These are phyloP conservation scores for Acanthurus tractus DNA, from an alignment of 2,797 vertebrate species.

Conservation along the genomic window DNA sequence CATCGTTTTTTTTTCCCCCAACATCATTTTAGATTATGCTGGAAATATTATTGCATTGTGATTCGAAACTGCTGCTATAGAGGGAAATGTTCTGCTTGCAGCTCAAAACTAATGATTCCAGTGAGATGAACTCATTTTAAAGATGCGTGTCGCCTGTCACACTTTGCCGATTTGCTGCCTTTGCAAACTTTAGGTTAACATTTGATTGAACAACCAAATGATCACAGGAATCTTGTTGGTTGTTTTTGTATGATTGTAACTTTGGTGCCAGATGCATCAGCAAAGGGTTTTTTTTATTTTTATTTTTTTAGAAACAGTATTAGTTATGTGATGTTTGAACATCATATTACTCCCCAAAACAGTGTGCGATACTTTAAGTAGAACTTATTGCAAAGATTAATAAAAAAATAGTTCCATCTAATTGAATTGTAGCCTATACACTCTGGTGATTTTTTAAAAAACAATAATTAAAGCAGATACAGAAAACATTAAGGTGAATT, in stretches of 20 bases:
- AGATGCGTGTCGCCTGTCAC: conserved; percentile 66
- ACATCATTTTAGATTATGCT: conserved; percentile 83
- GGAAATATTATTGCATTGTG: conserved; percentile 82
- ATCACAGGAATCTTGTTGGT: conserved; percentile 21
- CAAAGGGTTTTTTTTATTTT: too few species aligned
- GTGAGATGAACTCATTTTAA: conserved; percentile 73
- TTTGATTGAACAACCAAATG: conserved; percentile 21
- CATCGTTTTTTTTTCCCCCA: conserved; percentile 56
- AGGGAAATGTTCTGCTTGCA: conserved; percentile 76
- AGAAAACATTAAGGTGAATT: too few species aligned
- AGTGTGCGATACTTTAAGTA: too few species aligned
- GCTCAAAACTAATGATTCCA: conserved; percentile 78
- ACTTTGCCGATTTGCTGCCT: conserved; percentile 61
- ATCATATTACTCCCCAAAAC: too few species aligned
- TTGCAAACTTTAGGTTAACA: conserved; percentile 61
- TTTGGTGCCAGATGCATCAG: background rate
- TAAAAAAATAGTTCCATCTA: too few species aligned
- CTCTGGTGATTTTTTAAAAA: too few species aligned
- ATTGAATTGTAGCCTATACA: too few species aligned
- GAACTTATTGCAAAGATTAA: too few species aligned
- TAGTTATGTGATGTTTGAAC: too few species aligned
- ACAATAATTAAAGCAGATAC: too few species aligned
- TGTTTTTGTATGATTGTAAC: conserved; percentile 29
- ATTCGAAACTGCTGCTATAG: conserved; percentile 78
- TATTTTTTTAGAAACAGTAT: too few species aligned